Conservation (phyloP, 2,113 vertebrate genomes). For the Haemorhous mexicanus region DNA sequence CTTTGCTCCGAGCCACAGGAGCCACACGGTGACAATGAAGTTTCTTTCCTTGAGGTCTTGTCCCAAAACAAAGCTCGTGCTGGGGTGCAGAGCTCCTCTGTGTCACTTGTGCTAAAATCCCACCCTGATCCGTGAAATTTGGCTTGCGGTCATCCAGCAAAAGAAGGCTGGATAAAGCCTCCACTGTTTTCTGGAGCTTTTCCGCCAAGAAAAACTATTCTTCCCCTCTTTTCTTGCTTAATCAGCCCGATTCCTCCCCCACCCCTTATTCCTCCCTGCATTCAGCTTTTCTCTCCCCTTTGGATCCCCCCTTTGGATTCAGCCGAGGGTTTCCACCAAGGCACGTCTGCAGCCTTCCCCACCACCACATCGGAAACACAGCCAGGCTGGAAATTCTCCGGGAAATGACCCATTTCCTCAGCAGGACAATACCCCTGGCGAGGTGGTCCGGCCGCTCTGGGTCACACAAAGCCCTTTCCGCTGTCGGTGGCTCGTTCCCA, state of each 20-base stretch:
- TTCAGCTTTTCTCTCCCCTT: background rate
- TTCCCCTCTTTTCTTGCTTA: background rate
- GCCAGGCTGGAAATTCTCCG: conserved; percentile 11
- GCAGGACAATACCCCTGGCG: conserved; percentile 29
- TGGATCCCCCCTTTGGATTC: background rate
- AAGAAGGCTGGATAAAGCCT: background rate
- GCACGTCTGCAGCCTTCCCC: background rate
- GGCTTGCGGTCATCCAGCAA: background rate
- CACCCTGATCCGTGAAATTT: background rate
- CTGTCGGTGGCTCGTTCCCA: background rate
- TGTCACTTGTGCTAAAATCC: background rate
- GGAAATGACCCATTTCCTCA: conserved; percentile 58
- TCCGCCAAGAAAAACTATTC: background rate
- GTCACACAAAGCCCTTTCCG: conserved; percentile 5
- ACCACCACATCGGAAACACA: background rate
- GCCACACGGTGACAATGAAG: fast-evolving
- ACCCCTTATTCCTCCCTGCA: background rate
- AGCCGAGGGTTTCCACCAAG: background rate
- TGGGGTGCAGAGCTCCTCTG: background rate
- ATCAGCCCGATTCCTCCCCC: background rate
- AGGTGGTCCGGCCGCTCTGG: background rate
- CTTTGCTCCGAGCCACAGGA: fast-evolving
- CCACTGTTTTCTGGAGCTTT: background rate
- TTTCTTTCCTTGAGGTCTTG: background rate
- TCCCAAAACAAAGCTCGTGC: background rate